Evolutionary conservation across 2,113 vertebrate genomes (phyloP).

Genomic region (Panurus biarmicus): DNA sequence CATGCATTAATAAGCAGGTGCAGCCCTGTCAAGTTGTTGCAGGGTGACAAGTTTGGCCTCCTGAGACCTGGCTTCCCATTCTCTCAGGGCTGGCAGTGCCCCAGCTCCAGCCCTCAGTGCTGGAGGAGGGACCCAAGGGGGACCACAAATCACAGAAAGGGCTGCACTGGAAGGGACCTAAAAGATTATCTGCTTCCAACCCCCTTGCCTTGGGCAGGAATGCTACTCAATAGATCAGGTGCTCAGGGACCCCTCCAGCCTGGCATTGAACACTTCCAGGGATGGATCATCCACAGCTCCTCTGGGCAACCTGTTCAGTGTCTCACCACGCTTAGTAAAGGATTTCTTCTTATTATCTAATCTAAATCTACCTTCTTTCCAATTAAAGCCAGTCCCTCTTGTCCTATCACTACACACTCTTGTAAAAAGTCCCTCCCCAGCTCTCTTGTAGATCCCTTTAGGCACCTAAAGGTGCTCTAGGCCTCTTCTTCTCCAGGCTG

Average conservation of each 20-base stretch:
- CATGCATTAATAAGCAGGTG: background rate
- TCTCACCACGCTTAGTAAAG: background rate
- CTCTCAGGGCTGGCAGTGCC: background rate
- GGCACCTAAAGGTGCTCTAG: background rate
- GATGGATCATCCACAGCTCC: background rate
- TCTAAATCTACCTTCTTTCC: background rate
- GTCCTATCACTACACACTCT: background rate
- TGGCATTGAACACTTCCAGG: background rate
- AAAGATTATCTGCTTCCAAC: background rate
- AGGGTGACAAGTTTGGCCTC: background rate
- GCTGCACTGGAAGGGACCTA: background rate
- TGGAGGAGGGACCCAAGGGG: fast-evolving
- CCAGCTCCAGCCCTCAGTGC: fast-evolving
- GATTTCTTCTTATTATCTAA: background rate
- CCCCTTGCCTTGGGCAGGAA: background rate
- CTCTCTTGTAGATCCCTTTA: background rate
- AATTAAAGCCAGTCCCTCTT: background rate
- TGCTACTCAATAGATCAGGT: background rate
- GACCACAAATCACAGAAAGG: background rate
- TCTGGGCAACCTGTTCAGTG: background rate
- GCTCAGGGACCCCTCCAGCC: background rate
- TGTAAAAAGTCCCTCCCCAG: too few species aligned
- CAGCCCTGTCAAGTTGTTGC: background rate
- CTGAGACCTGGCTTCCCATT: fast-evolving
- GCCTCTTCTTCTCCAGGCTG: background rate